Conservation (phyloP, 2,797 vertebrate genomes). For the Xiphorhynchus erythropygius region DNA sequence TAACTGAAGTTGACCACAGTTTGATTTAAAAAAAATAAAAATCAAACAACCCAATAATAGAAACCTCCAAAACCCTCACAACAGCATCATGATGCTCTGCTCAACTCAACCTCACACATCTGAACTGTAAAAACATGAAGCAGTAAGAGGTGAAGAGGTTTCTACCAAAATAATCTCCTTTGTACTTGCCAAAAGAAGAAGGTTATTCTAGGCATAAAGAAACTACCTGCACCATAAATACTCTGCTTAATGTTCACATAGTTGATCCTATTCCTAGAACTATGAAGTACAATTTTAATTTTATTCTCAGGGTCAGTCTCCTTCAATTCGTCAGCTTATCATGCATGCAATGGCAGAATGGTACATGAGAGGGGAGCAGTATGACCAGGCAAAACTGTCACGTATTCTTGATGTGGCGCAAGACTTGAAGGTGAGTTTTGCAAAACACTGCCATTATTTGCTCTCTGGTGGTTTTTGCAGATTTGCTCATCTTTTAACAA, state of each 20-base stretch:
- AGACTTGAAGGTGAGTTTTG: slow-evolving; percentile 91
- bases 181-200: not conserved
- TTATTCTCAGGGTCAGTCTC: slow-evolving; percentile 90
- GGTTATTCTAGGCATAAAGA: not conserved
- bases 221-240: fast-evolving
- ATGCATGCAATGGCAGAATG: slow-evolving; percentile 99
- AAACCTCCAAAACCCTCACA: not conserved
- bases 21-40: not conserved
- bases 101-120: not conserved
- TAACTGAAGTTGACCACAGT: not conserved
- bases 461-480: not conserved
- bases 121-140: not conserved
- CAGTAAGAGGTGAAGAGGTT: not conserved
- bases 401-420: slow-evolving; percentile 98
- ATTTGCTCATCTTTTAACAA: not conserved
- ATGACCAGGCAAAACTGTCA: slow-evolving; percentile 97
- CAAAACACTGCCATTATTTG: not conserved
- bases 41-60: not conserved
- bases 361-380: slow-evolving; percentile 99
- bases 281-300: not conserved
- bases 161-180: not conserved
- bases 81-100: fast-evolving
- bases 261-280: not conserved
- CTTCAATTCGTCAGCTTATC: slow-evolving; percentile 98
- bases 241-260: not conserved